Evolutionary conservation across 2,113 vertebrate genomes (phyloP), one percentile per base, ranked within the genome.

Genomic region (Psammodynastes pulverulentus): DNA sequence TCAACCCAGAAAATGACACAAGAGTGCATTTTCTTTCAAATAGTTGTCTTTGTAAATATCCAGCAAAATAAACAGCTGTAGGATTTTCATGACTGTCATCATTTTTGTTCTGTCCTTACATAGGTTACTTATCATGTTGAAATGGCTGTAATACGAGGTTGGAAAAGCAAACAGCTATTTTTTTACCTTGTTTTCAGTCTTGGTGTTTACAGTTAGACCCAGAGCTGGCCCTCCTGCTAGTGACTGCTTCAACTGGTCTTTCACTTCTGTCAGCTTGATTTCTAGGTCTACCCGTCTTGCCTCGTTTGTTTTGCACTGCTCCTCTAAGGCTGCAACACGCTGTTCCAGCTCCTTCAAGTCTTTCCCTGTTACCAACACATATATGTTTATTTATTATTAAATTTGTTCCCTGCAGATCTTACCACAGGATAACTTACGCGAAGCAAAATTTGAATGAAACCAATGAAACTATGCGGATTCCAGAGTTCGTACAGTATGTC

Each of bases 221-320:
- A 99, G 96, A 5, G 97, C 98, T 0, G 97, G 98, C 15, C 98
- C 99, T 46, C 99, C 98, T 0, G 99, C 98, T 95, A 98, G 96
- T 0, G 98, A 99, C 96, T 98, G 99, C 95, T 98, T 99, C 45
- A 99, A 96, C 94, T 97, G 98, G 93, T 99, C 99, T 96, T 99
- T 99, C 94, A 99, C 99, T 72, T 98, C 97, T 0, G 98, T 98
- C 26, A 99, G 98, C 95, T 95, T 97, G 45, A 99, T 98, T 96
- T 99, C 99, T 95, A 99, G 96, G 92, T 99, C 98, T 0, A 99
- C 99, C 0, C 99, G 97, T 7, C 97, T 97, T 0, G 98, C 95
- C 94, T 99, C 99, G 94, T 98, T 99, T 1, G 92, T 96, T 86
- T 98, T 98, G 91, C 99, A 99, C 45, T 97, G 96, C 51, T 98